Conservation (phyloP, 2,797 vertebrate genomes). For the Poecilia velifera region DNA sequence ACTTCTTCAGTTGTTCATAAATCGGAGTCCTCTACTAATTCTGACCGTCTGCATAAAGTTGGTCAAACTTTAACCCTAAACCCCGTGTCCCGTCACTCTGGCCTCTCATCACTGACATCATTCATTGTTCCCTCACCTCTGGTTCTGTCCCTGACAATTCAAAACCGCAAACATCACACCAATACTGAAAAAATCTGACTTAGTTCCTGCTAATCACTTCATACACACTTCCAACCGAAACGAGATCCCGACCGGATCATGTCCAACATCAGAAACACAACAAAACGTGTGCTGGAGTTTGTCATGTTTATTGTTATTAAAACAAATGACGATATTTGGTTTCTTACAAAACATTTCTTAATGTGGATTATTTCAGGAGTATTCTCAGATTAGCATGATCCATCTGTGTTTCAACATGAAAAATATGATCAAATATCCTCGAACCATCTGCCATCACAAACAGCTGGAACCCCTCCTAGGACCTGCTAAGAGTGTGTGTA, state of each 20-base stretch:
- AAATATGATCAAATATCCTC: constrained; percentile 38
- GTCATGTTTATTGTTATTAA: constrained; percentile 52
- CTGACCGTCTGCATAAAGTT: not conserved
- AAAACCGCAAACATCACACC: not conserved
- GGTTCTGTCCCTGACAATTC: too few relatives aligned
- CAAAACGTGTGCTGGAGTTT: constrained; percentile 11
- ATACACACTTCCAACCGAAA: not conserved
- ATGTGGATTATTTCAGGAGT: constrained; percentile 5
- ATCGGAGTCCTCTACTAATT: not conserved
- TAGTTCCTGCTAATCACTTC: not conserved
- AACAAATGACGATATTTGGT: constrained; percentile 48
- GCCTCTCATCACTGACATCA: too few relatives aligned
- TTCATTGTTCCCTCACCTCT: not conserved
- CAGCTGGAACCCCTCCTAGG: constrained; percentile 58
- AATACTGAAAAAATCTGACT: not conserved
- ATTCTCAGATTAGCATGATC: constrained; percentile 33
- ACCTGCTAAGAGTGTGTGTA: constrained; percentile 62
- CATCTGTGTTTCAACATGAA: constrained; percentile 54
- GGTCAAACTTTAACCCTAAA: not conserved
- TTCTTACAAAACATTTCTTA: constrained; percentile 15
- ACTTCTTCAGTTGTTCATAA: not conserved
- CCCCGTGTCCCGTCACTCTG: not conserved
- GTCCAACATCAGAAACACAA: not conserved
- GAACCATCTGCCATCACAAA: constrained; percentile 7
- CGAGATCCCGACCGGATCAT: not conserved